Evolutionary conservation across 1,140 invertebrate genomes (phyloP), one percentile per base, ranked within the genome.

Genomic region (Homarus americanus): DNA sequence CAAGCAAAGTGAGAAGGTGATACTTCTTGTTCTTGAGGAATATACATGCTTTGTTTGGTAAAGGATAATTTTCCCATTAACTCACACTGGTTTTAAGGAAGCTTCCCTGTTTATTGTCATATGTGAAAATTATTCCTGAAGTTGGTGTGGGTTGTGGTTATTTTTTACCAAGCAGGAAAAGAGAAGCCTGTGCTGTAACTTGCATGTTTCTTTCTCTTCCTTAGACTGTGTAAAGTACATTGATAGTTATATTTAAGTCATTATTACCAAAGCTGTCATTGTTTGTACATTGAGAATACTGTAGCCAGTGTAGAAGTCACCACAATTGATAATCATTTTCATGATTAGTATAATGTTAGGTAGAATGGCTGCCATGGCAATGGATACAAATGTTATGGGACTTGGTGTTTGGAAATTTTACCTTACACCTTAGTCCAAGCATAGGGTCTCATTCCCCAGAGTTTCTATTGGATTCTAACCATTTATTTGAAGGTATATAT

Each of bases 131-230:
- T n/a, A 79, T n/a, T 41, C 40, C n/a, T 41, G 24, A 41, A 79
- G 76, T 49, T 38, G 28, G 76, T 79, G 76, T 49, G 40, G 15
- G 40, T 32, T 79, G 32, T 44, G 28, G 44, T 44, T 79, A 79
- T 66, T n/a, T n/a, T 83, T 38, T 63, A 32, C 82, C n/a, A 69
- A 24, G 38, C 34, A 36, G 63, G 24, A 38, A 63, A 12, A 66
- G 69, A 66, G 34, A 69, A 69, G 38, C 36, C 36, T 69, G 38
- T 83, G 82, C 53, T 83, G 58, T 83, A 36, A 83, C 34, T 83
- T 83, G 58, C 82, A 83, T 83, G 82, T 83, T 83, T 83, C 63
- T 83, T 83, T 83, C 82, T 83, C 82, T 83, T 83, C 82, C 82
- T 63, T 83, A 83, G 82, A 83, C 82, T 69, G 63, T 66, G 63